These are phyloP conservation scores for Urosaurus nigricauda DNA, from an alignment of 2,797 vertebrate species.

Conservation along the genomic window DNA sequence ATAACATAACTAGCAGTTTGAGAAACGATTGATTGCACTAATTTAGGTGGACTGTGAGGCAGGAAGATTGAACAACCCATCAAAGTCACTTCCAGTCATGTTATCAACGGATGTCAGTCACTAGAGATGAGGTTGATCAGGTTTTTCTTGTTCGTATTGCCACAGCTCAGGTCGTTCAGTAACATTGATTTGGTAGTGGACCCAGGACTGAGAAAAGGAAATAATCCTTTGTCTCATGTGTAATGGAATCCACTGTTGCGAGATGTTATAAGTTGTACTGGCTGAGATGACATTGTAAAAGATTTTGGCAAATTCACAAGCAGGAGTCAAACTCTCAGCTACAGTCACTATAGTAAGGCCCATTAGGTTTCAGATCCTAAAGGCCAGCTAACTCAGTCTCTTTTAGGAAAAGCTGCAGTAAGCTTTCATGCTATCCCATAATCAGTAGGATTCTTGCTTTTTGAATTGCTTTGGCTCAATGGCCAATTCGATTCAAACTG, in stretches of 20 bases:
- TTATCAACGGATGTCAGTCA: background rate
- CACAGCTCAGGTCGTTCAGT: background rate
- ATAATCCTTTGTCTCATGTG: background rate
- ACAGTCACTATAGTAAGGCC: background rate
- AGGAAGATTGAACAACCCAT: background rate
- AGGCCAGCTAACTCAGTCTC: background rate
- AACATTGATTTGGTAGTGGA: background rate
- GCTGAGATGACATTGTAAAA: background rate
- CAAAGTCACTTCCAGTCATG: background rate
- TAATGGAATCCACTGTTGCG: background rate
- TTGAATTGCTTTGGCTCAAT: background rate
- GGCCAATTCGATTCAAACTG: background rate
- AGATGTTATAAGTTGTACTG: background rate
- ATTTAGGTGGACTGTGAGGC: background rate
- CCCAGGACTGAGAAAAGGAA: background rate
- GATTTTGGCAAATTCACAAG: background rate
- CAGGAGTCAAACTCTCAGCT: background rate
- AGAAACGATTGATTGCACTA: background rate
- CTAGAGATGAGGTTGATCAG: background rate
- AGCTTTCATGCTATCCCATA: background rate
- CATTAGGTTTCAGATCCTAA: background rate
- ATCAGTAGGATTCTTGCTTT: background rate
- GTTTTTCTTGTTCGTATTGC: background rate
- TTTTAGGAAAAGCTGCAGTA: background rate
- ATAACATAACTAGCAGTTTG: background rate